Evolutionary conservation across 2,888 invertebrate species (phyloP), one percentile per base, ranked within the genome.

Genomic region (Meta bourneti): DNA sequence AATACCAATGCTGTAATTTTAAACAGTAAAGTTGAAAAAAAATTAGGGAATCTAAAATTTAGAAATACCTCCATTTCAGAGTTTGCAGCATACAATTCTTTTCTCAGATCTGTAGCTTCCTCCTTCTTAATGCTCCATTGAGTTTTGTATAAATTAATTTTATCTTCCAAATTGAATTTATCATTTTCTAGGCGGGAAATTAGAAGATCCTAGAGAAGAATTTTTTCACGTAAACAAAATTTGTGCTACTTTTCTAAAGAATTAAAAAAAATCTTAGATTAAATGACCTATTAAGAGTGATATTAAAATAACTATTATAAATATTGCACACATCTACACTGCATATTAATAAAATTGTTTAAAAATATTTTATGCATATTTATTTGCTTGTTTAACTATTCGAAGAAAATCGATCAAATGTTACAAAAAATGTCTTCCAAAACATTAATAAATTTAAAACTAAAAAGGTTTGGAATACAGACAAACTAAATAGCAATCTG

Each of bases 91-190:
- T 20, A 86, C n/a, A 92, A 20, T 49, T 89, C 89, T 85, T 92
- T 92, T 69, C 89, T 75, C 8, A 92, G 71, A 54, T 89, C 92
- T 70, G 77, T 20, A 6, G 71, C 84, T 61, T 86, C 89, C 78
- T 92, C 92, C 48, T 82, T 92, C 72, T 92, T 92, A 34, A 92
- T 92, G 54, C 89, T 61, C 78, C 92, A 89, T 71, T 92, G 92
- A 16, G 75, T 77, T 89, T 89, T 92, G 19, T 89, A 89, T 13
- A 81, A 75, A 70, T 85, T 81, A 19, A 92, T 89, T 81, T 89
- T 92, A 72, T 92, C 92, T 77, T 89, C 86, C 51, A 92, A 51
- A 11, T 89, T 85, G 77, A 74, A 82, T 70, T 82, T 92, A 48
- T 89, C 86, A 85, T 89, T 88, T 74, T 92, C 92, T 9, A 89